Evolutionary conservation across 2,113 vertebrate species (phyloP), one percentile per base, ranked within the genome.

Genomic region (Tonatia bakeri): DNA sequence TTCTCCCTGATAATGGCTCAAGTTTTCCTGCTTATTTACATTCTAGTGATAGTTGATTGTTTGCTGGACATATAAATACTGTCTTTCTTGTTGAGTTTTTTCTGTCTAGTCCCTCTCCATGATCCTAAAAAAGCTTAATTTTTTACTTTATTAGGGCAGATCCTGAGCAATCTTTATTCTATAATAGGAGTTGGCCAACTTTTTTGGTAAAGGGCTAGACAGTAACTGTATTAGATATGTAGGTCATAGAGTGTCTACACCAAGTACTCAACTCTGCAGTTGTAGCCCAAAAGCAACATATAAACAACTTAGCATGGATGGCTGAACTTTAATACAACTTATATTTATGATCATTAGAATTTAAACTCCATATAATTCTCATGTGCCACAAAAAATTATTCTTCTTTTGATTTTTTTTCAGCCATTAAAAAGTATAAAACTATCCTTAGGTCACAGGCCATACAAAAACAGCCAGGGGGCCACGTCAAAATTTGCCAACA

Each of bases 301-400:
- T 26, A 69, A 50, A 85, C 36, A 47, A 76, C 31, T 50, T 56
- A 69, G 33, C 24, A 90, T n/a, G 26, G 33, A n/a, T 90, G 61
- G 69, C 38, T 59, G 3, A 52, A 85, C 84, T 73, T 89, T 28
- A 40, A 28, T 31, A 43, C 36, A 82, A 80, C 20, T 73, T 94
- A 90, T 75, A 94, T 56, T 90, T 84, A 90, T 4, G 7, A 33
- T 76, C 59, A 94, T 47, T 31, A 94, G 14, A 85, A 85, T 94
- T 79, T 86, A 24, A 40, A 85, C 50, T 70, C 65, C 59, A 90
- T 14, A 26, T 61, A 77, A 94, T 59, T 70, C 77, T 91, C n/a
- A 86, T 10, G 22, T 33, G 33, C 33, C 11, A 52, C 85, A 43
- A 69, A 70, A 77, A 28, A 73, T 26, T 40, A 17, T 54, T 70